These are phyloP conservation scores for Macrochelys suwanniensis DNA, from an alignment of 2,797 vertebrate species.

Conservation along the genomic window DNA sequence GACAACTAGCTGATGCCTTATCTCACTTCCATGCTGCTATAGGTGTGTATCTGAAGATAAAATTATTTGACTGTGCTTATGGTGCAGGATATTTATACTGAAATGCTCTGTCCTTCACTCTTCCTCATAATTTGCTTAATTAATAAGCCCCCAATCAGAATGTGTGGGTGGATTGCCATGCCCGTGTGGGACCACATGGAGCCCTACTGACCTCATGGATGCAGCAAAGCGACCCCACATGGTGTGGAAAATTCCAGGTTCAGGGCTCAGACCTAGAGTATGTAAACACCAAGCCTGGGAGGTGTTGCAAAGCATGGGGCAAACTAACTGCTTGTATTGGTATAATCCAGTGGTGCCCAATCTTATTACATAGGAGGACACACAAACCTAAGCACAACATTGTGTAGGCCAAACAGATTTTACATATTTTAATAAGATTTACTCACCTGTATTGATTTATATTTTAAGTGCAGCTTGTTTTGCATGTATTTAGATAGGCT, in stretches of 20 bases:
- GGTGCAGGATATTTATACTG: not conserved
- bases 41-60: slow-evolving; percentile 83
- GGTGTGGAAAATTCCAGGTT: not conserved
- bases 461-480: not conserved
- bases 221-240: too few relatives aligned
- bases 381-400: not conserved
- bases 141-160: not conserved
- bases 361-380: not conserved
- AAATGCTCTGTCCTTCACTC: not conserved
- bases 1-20: slow-evolving; percentile 95
- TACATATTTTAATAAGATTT: not conserved
- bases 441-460: not conserved
- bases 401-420: not conserved
- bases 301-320: not conserved
- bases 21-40: slow-evolving; percentile 97
- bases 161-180: not conserved
- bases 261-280: not conserved
- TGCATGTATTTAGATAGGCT: too few relatives aligned
- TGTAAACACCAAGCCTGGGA: not conserved
- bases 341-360: not conserved
- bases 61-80: not conserved
- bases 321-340: not conserved
- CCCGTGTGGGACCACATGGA: too few relatives aligned
- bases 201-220: not conserved
- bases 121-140: not conserved